These are phyloP conservation scores for Hipposideros larvatus DNA, from an alignment of 2,797 vertebrate genomes.

Conservation along the genomic window DNA sequence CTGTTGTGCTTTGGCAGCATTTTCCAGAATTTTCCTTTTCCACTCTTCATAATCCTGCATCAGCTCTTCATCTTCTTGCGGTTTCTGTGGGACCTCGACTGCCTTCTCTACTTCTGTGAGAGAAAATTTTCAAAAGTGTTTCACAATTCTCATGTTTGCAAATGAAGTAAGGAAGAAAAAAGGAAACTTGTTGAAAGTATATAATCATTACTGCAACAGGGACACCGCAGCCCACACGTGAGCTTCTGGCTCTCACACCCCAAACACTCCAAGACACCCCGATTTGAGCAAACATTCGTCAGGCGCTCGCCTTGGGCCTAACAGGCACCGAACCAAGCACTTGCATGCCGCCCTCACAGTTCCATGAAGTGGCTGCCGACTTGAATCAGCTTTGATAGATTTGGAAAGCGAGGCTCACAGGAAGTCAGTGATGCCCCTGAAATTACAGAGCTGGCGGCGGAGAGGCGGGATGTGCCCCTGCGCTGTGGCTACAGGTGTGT, in stretches of 20 bases:
- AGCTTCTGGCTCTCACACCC: not conserved
- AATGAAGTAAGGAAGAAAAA: not conserved
- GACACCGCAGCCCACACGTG: not conserved
- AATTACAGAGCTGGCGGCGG: not conserved
- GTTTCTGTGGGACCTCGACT: conserved; percentile 84
- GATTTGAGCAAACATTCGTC: not conserved
- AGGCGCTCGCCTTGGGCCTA: not conserved
- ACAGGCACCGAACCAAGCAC: not conserved
- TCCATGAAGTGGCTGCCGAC: not conserved
- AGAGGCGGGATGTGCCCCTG: not conserved
- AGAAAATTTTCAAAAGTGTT: conserved; percentile 43
- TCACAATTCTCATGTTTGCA: conserved; percentile 18
- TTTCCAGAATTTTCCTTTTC: conserved; percentile 93
- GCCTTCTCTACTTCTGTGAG: conserved; percentile 79
- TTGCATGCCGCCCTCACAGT: not conserved
- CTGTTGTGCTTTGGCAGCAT: conserved; percentile 88
- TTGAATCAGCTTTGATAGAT: not conserved
- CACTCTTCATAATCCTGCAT: conserved; percentile 92
- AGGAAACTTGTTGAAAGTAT: not conserved
- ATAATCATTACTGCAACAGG: not conserved
- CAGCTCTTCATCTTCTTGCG: conserved; percentile 82
- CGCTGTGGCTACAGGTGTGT: not conserved
- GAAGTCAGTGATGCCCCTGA: not conserved
- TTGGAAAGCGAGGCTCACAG: not conserved
- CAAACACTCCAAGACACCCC: not conserved